Evolutionary conservation across 2,797 vertebrate genomes (phyloP), one percentile per base, ranked within the genome.

Genomic region (Champsocephalus esox): DNA sequence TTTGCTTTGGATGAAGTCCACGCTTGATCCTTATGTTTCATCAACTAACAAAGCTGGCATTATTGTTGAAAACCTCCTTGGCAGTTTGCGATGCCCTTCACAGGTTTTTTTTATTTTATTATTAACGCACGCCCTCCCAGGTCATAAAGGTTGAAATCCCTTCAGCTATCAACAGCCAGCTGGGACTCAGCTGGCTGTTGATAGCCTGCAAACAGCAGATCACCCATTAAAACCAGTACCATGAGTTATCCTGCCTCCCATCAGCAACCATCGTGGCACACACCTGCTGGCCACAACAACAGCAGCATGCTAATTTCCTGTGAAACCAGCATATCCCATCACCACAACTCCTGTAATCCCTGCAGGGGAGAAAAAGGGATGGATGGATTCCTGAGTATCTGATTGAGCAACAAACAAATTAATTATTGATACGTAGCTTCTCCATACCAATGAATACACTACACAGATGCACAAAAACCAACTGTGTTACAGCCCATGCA

Each of bases 371-470:
- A 82, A 75, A 72, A 51, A 57, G 74, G 64, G 28, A 81, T 73
- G 66, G 76, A 86, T 84, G 66, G 85, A 87, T 87, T 88, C 77
- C 80, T 79, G 79, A 84, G 82, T 82, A 85, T 90, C 84, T 90
- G 92, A 91, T 85, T 90, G 87, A 90, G 87, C 69, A 65, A 80
- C 79, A 66, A 79, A 81, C 79, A 32, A 79, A 91, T 93, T 80
- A 94, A 94, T 93, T 89, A 92, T 93, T 91, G 84, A 92, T 84
- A 77, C 55, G 81, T 58, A 75, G 88, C 69, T 85, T 84, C 77
- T 81, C 87, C 49, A 45, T 86, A 71, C 77, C 68, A 68, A 55
- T 70, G 77, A 88, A 84, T 68, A 72, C 75, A 77, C 78, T 67
- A 76, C 49, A 77, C 81, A 85, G 54, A 81, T 38, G 50, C 78